phyloP scores from a whole-genome alignment of 2,797 vertebrate genomes.

The Cuculus canorus region DNA sequence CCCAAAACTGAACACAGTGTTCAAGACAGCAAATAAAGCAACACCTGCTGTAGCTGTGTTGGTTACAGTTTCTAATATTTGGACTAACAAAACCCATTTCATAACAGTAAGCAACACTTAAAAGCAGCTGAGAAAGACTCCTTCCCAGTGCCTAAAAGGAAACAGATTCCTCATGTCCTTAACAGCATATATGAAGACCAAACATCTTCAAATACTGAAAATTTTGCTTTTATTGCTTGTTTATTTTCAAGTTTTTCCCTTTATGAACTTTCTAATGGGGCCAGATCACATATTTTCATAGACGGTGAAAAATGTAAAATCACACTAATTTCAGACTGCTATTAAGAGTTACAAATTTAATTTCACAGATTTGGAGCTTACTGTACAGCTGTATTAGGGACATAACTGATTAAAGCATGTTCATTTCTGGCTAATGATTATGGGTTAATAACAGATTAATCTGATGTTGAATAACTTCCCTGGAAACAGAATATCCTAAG shows the following conservation, averaged over 20 bases:
- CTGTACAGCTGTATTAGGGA: neutral
- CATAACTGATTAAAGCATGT: neutral
- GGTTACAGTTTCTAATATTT: neutral
- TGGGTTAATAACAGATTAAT: neutral
- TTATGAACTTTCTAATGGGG: neutral
- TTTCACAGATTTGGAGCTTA: neutral
- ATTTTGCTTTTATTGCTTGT: neutral
- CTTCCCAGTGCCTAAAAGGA: neutral
- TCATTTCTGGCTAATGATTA: neutral
- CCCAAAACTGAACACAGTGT: too few species aligned
- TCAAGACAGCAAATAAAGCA: neutral
- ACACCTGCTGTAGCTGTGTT: neutral
- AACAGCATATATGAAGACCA: neutral
- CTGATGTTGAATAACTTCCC: neutral
- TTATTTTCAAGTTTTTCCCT: neutral
- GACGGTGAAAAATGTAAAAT: neutral
- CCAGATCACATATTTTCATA: neutral
- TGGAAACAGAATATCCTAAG: neutral
- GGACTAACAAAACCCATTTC: neutral
- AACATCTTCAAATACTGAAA: neutral
- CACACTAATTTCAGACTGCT: neutral
- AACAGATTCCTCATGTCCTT: neutral
- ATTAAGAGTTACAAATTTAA: neutral
- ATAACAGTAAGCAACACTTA: neutral
- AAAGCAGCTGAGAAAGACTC: neutral